Conservation (phyloP, 2,113 vertebrate species). For the Polypterus bichir region DNA sequence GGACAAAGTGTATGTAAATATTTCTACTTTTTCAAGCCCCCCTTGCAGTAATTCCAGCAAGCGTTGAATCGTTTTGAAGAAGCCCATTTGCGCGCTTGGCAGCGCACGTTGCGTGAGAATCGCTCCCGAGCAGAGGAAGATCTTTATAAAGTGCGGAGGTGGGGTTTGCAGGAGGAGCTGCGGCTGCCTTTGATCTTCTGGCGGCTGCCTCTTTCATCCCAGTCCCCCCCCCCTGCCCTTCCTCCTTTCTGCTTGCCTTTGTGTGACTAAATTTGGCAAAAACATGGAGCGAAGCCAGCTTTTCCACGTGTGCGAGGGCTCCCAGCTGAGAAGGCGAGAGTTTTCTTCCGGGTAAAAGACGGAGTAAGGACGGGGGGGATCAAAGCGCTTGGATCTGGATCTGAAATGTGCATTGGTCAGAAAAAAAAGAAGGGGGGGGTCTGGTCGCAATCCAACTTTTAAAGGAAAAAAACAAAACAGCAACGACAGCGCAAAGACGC, state of each 20-base stretch:
- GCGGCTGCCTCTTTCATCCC: slow-evolving; percentile 84
- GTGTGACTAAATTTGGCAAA: slow-evolving; percentile 95
- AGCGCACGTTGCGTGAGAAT: slow-evolving; percentile 56
- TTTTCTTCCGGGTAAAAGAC: slow-evolving; percentile 97
- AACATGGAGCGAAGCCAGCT: slow-evolving; percentile 77
- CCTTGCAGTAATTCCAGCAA: too few relatives aligned
- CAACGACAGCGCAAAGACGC: too few relatives aligned
- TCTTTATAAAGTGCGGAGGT: slow-evolving; percentile 67
- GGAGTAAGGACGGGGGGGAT: slow-evolving; percentile 51
- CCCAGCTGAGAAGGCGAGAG: slow-evolving; percentile 83
- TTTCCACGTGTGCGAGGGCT: slow-evolving; percentile 89
- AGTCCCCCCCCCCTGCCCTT: slow-evolving; percentile 7
- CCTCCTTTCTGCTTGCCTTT: slow-evolving; percentile 61
- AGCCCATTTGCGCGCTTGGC: slow-evolving; percentile 7
- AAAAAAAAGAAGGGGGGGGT: slow-evolving; percentile 42
- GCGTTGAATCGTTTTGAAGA: too few relatives aligned
- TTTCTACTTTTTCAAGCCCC: slow-evolving; percentile 10
- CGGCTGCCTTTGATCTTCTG: slow-evolving; percentile 77
- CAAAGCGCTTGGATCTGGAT: slow-evolving; percentile 87
- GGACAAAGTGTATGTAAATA: slow-evolving; percentile 15
- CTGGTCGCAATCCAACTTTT: slow-evolving; percentile 72
- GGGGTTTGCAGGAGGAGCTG: slow-evolving; percentile 67
- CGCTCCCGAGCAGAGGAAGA: slow-evolving; percentile 44
- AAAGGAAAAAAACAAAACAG: slow-evolving; percentile 50
- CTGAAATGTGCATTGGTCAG: slow-evolving; percentile 68